Evolutionary conservation across 2,113 vertebrate genomes (phyloP), one percentile per base, ranked within the genome.

Genomic region (Alexandromys fortis): DNA sequence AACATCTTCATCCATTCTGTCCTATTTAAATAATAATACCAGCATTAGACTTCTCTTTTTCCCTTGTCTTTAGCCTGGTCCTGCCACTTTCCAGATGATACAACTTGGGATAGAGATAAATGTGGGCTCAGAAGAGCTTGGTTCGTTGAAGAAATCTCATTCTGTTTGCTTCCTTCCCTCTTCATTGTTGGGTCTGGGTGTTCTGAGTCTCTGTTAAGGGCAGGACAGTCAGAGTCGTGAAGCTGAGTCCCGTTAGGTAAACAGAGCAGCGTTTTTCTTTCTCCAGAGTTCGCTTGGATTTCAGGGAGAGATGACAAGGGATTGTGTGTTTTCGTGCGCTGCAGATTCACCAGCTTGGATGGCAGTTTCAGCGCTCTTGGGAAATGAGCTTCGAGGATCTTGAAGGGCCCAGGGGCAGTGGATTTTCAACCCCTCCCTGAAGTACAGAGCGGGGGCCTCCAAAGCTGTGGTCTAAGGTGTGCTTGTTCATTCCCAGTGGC

Each of bases 41-140:
- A 72, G 65, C 30, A n/a, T 93, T 88, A 45, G 42, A 5, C 47
- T 5, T 65, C 63, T 11, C 11, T 78, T 52, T 67, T 47, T 19
- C 35, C 61, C 33, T 21, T 8, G 58, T n/a, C 58, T 28, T 28
- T 77, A 47, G 11, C 58, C 28, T 76, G 12, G 58, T 94, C 92
- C 49, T 96, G 82, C 17, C 63, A 58, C 52, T 83, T 75, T 89
- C 61, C 73, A 78, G 92, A 90, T 70, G 73, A n/a, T 78, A 12
- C 8, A n/a, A 78, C 49, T 1, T 24, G 6, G 52, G 38, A 30
- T 5, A 45, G 55, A 81, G 67, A 72, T 35, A 78, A 70, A 28
- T 86, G n/a, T 82, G 76, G 85, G 55, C 6, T 77, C 45, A 90
- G 7, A 33, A 55, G 47, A 86, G 21, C 1, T 49, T 28, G 47